Evolutionary conservation across 2,888 invertebrate genomes (phyloP), one percentile per base, ranked within the genome.

Genomic region (Altica lythri): DNA sequence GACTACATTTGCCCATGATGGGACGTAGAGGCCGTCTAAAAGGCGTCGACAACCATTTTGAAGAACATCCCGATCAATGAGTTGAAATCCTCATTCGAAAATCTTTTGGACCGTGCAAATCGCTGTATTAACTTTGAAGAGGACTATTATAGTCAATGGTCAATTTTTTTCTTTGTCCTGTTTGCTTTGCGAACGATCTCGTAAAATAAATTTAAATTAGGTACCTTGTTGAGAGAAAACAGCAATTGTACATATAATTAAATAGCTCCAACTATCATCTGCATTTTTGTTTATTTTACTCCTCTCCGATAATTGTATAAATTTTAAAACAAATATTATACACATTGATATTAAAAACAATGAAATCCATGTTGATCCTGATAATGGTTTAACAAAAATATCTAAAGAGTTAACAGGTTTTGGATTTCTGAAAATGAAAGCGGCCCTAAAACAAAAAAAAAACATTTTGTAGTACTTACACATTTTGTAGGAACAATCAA

Each of bases 171-270:
- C 2, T 29, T n/a, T n/a, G n/a, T n/a, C n/a, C n/a, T n/a, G n/a
- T n/a, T n/a, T n/a, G n/a, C n/a, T n/a, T n/a, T n/a, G 2, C 3
- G 4, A 29, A 29, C n/a, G 29, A 29, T 29, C 29, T 25, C 10
- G 10, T 9, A 29, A 29, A 5, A 25, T 25, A 25, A 6, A 5
- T 9, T 10, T 10, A 2, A 12, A 32, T 3, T 8, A 35, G 27
- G 57, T 60, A 70, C 73, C 73, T 69, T 73, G 73, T 58, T 73
- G 73, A 52, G 70, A 72, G 46, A 73, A 64, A 2, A 70, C 67
- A 13, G 68, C 69, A 10, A 70, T 55, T 5, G 67, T 62, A 50
- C 64, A 65, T 17, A 73, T 35, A 3, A 63, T 37, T 16, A 65
- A 55, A 27, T 62, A 61, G 48, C 72, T 69, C 72, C 71, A 71